A percentile compares a stretch with the other conserved stretches of the same genome.
phyloP scores from a whole-genome alignment of 2,797 vertebrate species.

The Clarias fuscus region DNA sequence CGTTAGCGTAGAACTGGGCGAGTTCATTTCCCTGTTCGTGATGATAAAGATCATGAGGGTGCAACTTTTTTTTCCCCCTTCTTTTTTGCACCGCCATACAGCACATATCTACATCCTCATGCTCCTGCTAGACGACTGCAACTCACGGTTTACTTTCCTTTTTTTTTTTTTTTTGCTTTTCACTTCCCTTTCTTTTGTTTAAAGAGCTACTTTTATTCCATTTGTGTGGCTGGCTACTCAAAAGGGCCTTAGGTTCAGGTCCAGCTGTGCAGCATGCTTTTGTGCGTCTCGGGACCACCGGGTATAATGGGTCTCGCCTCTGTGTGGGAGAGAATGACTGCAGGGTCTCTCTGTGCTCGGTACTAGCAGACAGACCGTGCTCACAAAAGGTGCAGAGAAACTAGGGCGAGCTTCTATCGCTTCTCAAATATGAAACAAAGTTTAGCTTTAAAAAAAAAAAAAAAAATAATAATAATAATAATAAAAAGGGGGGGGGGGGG shows the following conservation, averaged over 20 bases:
- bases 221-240: neutral
- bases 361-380: neutral
- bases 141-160: neutral
- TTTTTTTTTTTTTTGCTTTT: neutral
- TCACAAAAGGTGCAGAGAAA: neutral
- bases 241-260: neutral
- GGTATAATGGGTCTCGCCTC: neutral
- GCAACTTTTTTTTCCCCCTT: neutral
- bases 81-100: neutral
- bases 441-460: too few relatives aligned
- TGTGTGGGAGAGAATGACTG: constrained; percentile 5
- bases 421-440: neutral
- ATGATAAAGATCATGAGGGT: neutral
- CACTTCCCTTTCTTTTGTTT: neutral
- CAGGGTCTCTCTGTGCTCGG: constrained; percentile 2
- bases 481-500: neutral
- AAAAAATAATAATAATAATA: too few relatives aligned
- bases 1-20: neutral
- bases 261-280: neutral
- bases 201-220: neutral
- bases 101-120: neutral
- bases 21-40: neutral
- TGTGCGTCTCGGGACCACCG: neutral
- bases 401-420: neutral
- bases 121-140: neutral